phyloP scores from a whole-genome alignment of 2,797 vertebrate species.

The Falco peregrinus region DNA sequence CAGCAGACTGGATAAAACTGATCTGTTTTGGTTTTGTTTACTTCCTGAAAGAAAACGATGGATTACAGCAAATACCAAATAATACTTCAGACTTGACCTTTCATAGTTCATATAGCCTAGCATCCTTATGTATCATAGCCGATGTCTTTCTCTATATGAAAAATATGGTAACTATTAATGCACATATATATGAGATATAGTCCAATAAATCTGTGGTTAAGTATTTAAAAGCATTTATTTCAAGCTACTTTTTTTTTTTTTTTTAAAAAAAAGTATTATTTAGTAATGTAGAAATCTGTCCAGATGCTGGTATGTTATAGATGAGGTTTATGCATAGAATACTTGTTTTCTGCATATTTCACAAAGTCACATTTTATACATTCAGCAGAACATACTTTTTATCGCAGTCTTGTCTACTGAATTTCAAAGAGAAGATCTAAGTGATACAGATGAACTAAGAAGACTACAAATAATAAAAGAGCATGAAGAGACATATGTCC shows the following conservation, averaged over 20 bases:
- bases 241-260: neutral
- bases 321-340: neutral
- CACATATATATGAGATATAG: neutral
- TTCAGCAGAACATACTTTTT: neutral
- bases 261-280: neutral
- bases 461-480: neutral
- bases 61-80: constrained; percentile 22
- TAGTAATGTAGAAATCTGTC: neutral
- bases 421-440: neutral
- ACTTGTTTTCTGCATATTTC: neutral
- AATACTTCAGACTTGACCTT: constrained; percentile 35
- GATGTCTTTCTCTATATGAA: neutral
- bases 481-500: neutral
- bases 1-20: constrained; percentile 39
- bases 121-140: neutral
- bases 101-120: neutral
- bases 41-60: neutral
- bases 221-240: neutral
- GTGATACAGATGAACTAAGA: neutral
- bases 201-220: neutral
- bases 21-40: constrained; percentile 6
- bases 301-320: neutral
- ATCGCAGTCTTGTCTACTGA: neutral
- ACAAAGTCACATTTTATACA: neutral
- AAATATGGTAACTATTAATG: neutral